A percentile compares a stretch with the other conserved stretches of the same genome.
phyloP scores from a whole-genome alignment of 2,113 vertebrate genomes.

The Hippotragus niger region DNA sequence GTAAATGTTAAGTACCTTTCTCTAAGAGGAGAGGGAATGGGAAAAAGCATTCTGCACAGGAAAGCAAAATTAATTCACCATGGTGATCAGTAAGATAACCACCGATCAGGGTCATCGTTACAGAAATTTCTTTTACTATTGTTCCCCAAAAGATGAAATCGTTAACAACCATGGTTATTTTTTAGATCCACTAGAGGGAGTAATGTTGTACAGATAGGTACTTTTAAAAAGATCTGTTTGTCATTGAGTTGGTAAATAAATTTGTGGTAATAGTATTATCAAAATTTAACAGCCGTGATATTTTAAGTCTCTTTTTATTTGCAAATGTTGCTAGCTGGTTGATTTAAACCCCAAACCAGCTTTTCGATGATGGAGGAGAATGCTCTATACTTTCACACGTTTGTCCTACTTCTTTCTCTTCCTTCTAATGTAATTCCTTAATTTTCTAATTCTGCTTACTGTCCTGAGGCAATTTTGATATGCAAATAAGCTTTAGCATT shows the following conservation, averaged over 20 bases:
- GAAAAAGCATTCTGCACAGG: not conserved
- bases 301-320: not conserved
- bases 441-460: conserved; percentile 69
- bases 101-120: not conserved
- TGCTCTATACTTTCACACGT: not conserved
- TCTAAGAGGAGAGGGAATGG: not conserved
- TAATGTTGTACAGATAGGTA: not conserved
- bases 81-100: not conserved
- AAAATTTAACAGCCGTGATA: not conserved
- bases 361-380: not conserved
- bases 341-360: conserved; percentile 13
- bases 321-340: not conserved
- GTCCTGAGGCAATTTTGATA: conserved; percentile 61
- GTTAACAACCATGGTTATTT: not conserved
- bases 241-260: conserved; percentile 41
- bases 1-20: conserved; percentile 21
- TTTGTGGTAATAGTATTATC: not conserved
- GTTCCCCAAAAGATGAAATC: not conserved
- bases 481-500: conserved; percentile 64
- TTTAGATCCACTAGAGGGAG: conserved; percentile 75
- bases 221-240: conserved; percentile 48
- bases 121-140: conserved; percentile 4
- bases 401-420: conserved; percentile 59
- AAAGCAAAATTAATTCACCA: not conserved
- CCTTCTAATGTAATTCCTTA: conserved; percentile 57